Conservation (phyloP, 2,113 vertebrate species). For the Ochotona curzoniae region DNA sequence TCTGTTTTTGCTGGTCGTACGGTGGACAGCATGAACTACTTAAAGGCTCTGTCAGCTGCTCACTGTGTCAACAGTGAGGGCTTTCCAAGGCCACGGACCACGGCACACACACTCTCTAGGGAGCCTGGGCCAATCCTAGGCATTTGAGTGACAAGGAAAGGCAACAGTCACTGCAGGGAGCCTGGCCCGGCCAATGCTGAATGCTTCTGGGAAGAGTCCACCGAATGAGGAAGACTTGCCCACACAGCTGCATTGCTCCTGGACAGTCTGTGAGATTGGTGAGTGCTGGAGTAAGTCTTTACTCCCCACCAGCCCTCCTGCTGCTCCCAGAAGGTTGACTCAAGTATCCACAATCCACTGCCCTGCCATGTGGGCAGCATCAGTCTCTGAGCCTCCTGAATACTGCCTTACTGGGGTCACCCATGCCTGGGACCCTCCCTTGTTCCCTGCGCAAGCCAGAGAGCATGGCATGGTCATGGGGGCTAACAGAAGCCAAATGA, state of each 20-base stretch:
- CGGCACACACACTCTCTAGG: neutral
- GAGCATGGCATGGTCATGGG: neutral
- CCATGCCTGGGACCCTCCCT: no score
- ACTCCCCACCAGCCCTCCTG: neutral
- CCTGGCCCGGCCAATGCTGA: neutral
- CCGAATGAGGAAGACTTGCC: neutral
- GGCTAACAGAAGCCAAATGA: neutral
- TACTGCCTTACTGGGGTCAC: neutral
- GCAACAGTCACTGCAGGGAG: neutral
- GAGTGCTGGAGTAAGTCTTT: neutral
- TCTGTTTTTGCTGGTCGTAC: neutral
- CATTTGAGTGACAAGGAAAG: constrained; percentile 44
- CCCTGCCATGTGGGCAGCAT: neutral
- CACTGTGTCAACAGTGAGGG: neutral
- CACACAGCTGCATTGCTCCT: neutral
- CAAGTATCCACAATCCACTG: neutral
- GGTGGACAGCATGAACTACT: neutral
- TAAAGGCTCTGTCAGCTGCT: constrained; percentile 30
- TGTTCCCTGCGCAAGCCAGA: neutral
- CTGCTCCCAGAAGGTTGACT: neutral
- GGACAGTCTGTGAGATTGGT: neutral
- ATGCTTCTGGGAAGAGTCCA: constrained; percentile 29
- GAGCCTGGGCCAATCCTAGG: neutral
- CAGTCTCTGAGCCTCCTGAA: neutral
- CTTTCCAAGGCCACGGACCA: neutral